A percentile compares a stretch with the other conserved stretches of the same genome.
Evolutionary conservation across 2,797 vertebrate genomes (phyloP).

Genomic region (Phrynocephalus vlangalii): DNA sequence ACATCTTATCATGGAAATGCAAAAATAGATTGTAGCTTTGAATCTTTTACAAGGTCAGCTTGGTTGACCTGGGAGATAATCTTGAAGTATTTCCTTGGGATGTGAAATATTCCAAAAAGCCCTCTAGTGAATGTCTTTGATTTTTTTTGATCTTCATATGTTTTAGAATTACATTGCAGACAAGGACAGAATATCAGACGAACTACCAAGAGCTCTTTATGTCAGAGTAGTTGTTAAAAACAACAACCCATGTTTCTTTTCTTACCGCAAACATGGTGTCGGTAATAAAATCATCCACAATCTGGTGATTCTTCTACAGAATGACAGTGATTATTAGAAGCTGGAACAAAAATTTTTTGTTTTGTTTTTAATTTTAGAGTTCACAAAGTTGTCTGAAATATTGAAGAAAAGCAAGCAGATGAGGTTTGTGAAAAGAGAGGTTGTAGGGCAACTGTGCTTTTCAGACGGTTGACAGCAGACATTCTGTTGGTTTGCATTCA

Average conservation of each 20-base stretch:
- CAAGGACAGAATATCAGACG: slow-evolving; percentile 46
- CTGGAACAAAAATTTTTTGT: not conserved
- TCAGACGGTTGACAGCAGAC: not conserved
- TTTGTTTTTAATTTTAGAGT: not conserved
- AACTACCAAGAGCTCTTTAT: slow-evolving; percentile 14
- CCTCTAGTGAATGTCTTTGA: slow-evolving; percentile 51
- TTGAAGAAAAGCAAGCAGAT: not conserved
- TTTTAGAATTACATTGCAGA: slow-evolving; percentile 65
- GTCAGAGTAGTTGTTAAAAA: slow-evolving; percentile 33
- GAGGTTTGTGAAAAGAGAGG: not conserved
- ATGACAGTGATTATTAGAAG: not conserved
- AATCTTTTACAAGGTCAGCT: slow-evolving; percentile 46
- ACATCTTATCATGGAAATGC: slow-evolving; percentile 25
- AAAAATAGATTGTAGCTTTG: slow-evolving; percentile 31
- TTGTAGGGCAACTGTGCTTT: not conserved
- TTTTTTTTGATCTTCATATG: slow-evolving; percentile 32
- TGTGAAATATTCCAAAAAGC: slow-evolving; percentile 46
- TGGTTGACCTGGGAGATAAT: slow-evolving; percentile 27
- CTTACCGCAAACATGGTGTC: slow-evolving; percentile 45
- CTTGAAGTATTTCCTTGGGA: slow-evolving; percentile 32
- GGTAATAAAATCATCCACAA: not conserved
- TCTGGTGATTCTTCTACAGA: not conserved
- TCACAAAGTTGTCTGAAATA: not conserved
- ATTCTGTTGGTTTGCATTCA: not conserved
- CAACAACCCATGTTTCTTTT: slow-evolving; percentile 49